These are phyloP conservation scores for Engraulis encrasicolus DNA, from an alignment of 2,113 vertebrate genomes.

Conservation along the genomic window DNA sequence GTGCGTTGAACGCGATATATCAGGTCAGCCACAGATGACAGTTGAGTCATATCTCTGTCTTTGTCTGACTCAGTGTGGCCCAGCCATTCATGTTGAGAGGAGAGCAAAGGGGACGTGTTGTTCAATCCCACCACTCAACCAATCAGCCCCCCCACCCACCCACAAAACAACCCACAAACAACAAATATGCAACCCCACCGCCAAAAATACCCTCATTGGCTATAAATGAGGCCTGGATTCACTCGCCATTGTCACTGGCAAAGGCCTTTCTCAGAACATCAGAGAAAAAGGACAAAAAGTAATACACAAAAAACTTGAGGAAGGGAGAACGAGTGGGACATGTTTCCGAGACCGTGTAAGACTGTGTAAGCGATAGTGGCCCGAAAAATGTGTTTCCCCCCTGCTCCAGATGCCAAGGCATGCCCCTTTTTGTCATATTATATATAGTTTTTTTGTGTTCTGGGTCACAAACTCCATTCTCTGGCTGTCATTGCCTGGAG, in stretches of 20 bases:
- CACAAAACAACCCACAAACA: neutral
- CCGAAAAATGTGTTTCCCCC: constrained; percentile 56
- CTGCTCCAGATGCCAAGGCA: constrained; percentile 52
- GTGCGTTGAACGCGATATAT: neutral
- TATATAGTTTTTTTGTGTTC: constrained; percentile 71
- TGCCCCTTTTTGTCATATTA: constrained; percentile 66
- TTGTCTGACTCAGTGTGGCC: constrained; percentile 1
- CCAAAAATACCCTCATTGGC: neutral
- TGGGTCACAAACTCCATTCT: constrained; percentile 80
- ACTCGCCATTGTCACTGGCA: neutral
- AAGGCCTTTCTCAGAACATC: neutral
- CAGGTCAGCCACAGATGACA: neutral
- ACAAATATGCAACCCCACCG: neutral
- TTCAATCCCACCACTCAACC: neutral
- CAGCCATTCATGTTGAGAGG: constrained; percentile 13
- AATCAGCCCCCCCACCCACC: neutral
- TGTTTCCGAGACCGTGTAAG: neutral
- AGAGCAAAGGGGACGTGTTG: neutral
- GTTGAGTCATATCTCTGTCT: constrained; percentile 16
- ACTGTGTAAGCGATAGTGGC: constrained; percentile 32
- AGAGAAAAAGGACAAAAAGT: neutral
- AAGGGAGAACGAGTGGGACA: neutral
- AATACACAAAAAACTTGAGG: too few relatives aligned
- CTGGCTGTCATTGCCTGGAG: constrained; percentile 77
- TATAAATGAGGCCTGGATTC: neutral